Evolutionary conservation across 2,113 vertebrate genomes (phyloP).

Genomic region (Gobio gobio): DNA sequence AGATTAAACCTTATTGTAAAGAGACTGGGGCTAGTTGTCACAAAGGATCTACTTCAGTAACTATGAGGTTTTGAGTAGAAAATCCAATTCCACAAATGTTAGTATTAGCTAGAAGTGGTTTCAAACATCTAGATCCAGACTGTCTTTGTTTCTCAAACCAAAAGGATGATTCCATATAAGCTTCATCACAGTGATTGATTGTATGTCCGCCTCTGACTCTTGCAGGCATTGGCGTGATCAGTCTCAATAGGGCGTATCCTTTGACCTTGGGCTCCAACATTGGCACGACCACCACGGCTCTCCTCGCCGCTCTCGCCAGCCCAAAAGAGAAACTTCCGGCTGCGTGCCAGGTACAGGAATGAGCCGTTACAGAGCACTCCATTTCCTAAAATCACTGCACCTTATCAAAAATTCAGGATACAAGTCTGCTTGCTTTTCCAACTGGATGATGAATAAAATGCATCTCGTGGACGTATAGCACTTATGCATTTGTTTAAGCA

Average conservation of each 20-base stretch:
- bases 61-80: too few species aligned
- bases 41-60: too few species aligned
- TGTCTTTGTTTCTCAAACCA: background rate
- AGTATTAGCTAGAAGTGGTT: background rate
- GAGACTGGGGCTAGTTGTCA: too few species aligned
- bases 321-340: conserved; percentile 56
- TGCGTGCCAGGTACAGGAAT: conserved; percentile 50
- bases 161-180: background rate
- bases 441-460: conserved; percentile 2
- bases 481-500: background rate
- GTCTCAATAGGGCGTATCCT: conserved; percentile 56
- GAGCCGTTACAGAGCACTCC: background rate
- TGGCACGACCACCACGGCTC: conserved; percentile 55
- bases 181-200: background rate
- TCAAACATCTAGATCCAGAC: background rate
- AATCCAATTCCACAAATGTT: too few species aligned
- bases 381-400: background rate
- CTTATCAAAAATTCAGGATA: conserved; percentile 1
- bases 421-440: conserved; percentile 5
- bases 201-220: background rate
- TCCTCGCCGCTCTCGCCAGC: conserved; percentile 56
- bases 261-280: conserved; percentile 60
- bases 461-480: background rate
- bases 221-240: conserved; percentile 56
- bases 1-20: too few species aligned